A percentile compares a stretch with the other conserved stretches of the same genome.
phyloP scores from a whole-genome alignment of 2,113 vertebrate genomes.

The western clawed frog (Xenopus tropicalis) region UCB_Xtro_10.0 CM004446.2:94934501-94935000 shows the following conservation, averaged over 20 bases:
- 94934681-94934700: background rate
- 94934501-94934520: no score
- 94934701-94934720: conserved; percentile 20
- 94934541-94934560: no score
- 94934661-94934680: background rate
- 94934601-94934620: no score
- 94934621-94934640: no score
- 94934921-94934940: conserved; percentile 40
- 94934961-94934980: conserved; percentile 41
- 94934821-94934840: conserved; percentile 13
- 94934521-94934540: no score
- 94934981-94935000: conserved; percentile 46
- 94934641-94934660: no score
- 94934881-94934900: conserved; percentile 35
- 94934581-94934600: no score
- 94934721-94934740: conserved; percentile 19
- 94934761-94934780: conserved; percentile 23
- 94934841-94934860: conserved; percentile 27
- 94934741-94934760: conserved; percentile 37
- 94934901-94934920: conserved; percentile 46
- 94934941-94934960: conserved; percentile 37
- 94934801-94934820: conserved; percentile 11
- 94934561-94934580: no score
- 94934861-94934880: conserved; percentile 45
- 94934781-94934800: conserved; percentile 41